Evolutionary conservation across 2,888 invertebrate genomes (phyloP).

Genomic region (Phrixothrix hirtus): DNA sequence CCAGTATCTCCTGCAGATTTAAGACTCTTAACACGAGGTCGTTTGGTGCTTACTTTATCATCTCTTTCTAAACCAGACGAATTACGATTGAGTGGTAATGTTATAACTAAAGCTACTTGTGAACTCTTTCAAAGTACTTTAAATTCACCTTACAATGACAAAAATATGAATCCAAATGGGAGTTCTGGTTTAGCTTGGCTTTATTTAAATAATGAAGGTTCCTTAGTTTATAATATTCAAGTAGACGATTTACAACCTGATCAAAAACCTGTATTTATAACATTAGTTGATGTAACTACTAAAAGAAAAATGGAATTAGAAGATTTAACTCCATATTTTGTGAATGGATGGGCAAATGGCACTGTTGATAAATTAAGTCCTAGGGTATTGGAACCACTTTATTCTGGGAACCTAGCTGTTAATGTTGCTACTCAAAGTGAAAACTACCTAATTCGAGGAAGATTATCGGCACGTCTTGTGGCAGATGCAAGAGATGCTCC

Average conservation of each 20-base stretch:
- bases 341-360: constrained; percentile 67
- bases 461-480: constrained; percentile 68
- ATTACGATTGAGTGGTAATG: constrained; percentile 68
- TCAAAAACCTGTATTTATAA: constrained; percentile 63
- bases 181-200: constrained; percentile 75
- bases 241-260: constrained; percentile 65
- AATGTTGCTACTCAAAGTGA: constrained; percentile 69
- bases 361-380: constrained; percentile 77
- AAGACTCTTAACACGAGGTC: constrained; percentile 75
- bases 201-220: constrained; percentile 77
- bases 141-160: constrained; percentile 55
- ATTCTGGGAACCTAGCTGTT: constrained; percentile 78
- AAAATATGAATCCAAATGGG: constrained; percentile 48
- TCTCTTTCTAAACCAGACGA: constrained; percentile 68
- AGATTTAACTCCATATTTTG: constrained; percentile 65
- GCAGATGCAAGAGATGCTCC: constrained; percentile 75
- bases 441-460: constrained; percentile 67
- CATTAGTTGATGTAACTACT: constrained; percentile 69
- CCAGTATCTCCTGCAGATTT: constrained; percentile 77
- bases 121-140: constrained; percentile 79
- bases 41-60: constrained; percentile 70
- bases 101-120: constrained; percentile 76
- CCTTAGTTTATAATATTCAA: constrained; percentile 76
- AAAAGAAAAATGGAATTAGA: constrained; percentile 70
- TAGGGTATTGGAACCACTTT: constrained; percentile 79